Base-by-base conservation (phyloP, 2,797 vertebrate genomes). In the Muraenolepis orangiensis region DNA sequence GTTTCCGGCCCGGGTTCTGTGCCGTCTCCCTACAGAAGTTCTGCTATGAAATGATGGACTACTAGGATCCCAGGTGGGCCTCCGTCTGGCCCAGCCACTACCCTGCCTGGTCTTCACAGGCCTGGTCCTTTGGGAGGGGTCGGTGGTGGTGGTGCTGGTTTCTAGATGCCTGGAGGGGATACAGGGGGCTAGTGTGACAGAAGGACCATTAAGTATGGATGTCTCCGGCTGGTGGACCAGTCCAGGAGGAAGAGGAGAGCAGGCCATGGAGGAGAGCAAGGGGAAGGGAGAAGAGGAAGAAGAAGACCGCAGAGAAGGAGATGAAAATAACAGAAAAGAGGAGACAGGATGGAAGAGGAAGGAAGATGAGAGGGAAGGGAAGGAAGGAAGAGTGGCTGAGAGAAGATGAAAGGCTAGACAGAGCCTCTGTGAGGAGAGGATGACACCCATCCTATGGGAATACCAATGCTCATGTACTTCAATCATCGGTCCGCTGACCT, bases 121-220 rank as follows among this genome's bases (percentile, higher is more conserved):
- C 1, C 16, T 31, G 72, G 74, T 16, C 11, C n/a, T 20, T n/a
- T 69, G 32, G 46, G 67, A 76, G 67, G 4, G 14, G 71, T 66
- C 69, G 72, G 73, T 11, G 75, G 77, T 4, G 57, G 18, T 72
- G 79, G 78, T 72, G 81, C 74, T 78, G 81, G 76, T 83, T 18
- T 84, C 31, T 76, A 40, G 74, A 42, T 16, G 34, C 77, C 75
- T 11, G 76, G 34, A 31, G 75, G 66, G 57, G 57, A 76, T 13
- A 5, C 6, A 46, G 81, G 86, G 68, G 32, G 76, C 72, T 78
- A 82, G 75, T 69, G 71, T 72, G 84, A 81, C 86, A 85, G 83
- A 86, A 85, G 76, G 81, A 83, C 76, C 80, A 93, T 92, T 87
- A 92, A 91, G 77, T 88, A 89, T 90, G 90, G 77, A 93, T 89